These are phyloP conservation scores for Ctenosaura bakeri DNA, from an alignment of 2,797 vertebrate species.

Conservation along the genomic window DNA sequence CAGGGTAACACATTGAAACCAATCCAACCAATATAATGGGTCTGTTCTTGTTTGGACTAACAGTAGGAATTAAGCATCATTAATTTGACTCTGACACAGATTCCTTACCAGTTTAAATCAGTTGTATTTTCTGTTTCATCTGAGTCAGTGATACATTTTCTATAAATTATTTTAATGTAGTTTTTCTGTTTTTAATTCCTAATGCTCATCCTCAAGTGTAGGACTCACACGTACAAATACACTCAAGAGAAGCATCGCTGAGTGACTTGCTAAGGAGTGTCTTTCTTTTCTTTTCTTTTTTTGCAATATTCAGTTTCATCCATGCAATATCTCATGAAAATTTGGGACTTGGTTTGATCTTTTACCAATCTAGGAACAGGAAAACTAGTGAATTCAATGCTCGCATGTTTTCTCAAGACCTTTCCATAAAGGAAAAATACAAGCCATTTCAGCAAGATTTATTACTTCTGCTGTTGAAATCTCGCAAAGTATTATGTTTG, in stretches of 20 bases:
- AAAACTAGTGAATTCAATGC: neutral
- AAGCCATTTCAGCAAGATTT: slow-evolving; percentile 28
- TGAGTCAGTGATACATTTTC: neutral
- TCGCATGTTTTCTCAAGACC: neutral
- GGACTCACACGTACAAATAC: neutral
- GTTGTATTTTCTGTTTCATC: neutral
- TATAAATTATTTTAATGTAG: neutral
- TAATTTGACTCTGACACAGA: neutral
- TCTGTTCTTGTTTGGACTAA: too few relatives aligned
- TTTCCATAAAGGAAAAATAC: neutral
- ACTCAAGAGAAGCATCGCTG: neutral
- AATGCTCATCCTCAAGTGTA: neutral
- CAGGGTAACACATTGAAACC: too few relatives aligned
- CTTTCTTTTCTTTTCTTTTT: neutral
- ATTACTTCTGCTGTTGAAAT: slow-evolving; percentile 23
- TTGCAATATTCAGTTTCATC: neutral
- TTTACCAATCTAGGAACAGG: neutral
- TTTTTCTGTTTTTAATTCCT: neutral
- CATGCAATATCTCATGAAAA: neutral
- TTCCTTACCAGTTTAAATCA: neutral
- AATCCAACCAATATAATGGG: too few relatives aligned
- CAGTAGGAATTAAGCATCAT: too few relatives aligned
- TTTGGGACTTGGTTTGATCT: neutral
- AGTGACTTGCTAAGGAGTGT: neutral
- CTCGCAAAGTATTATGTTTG: neutral